Conservation (phyloP, 2,113 vertebrate genomes). For the Pica pica region DNA sequence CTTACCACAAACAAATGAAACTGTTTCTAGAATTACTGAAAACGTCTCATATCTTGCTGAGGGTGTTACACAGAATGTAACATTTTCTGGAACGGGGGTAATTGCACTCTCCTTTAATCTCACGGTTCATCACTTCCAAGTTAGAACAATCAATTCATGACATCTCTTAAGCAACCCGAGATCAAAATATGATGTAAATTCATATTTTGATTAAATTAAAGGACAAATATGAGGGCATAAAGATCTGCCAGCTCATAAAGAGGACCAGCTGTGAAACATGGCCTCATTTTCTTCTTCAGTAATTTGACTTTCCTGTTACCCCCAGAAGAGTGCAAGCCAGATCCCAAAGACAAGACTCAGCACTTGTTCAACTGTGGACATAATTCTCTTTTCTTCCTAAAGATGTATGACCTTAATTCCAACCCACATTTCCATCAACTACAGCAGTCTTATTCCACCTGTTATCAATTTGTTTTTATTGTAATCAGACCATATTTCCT, state of each 20-base stretch:
- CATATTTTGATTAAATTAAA: background rate
- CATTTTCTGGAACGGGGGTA: background rate
- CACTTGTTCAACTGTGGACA: background rate
- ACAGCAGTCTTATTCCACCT: background rate
- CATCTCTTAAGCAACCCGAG: background rate
- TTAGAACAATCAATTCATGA: background rate
- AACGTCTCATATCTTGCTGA: background rate
- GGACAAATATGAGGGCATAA: background rate
- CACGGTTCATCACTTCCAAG: background rate
- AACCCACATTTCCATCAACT: background rate
- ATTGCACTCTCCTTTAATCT: background rate
- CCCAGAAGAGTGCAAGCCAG: background rate
- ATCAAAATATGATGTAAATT: background rate
- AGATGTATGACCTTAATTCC: background rate
- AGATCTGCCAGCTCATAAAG: slow-evolving; percentile 7
- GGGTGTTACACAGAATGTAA: background rate
- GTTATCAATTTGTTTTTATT: background rate
- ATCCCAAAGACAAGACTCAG: background rate
- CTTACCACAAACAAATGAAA: background rate
- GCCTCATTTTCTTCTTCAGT: slow-evolving; percentile 11
- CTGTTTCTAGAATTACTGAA: background rate
- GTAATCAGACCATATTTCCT: background rate
- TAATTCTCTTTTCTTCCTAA: background rate
- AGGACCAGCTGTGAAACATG: slow-evolving; percentile 17
- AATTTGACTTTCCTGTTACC: background rate